Conservation (phyloP, 2,888 invertebrate species). For the Zhuqinia jingwanae region DNA sequence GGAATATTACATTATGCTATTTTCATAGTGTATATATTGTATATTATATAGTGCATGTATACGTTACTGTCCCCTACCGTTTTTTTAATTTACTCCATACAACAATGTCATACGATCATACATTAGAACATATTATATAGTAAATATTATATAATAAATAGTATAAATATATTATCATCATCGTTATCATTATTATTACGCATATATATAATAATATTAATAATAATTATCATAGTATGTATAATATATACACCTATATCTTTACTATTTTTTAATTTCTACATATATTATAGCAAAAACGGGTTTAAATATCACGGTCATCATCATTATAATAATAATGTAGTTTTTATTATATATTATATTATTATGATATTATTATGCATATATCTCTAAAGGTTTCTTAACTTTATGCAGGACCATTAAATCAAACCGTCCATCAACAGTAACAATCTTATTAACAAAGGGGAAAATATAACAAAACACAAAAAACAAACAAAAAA, state of each 20-base stretch:
- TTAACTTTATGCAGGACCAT: conserved; percentile 41
- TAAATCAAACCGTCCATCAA: conserved; percentile 21
- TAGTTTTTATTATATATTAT: conserved; percentile 36
- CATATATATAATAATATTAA: not conserved
- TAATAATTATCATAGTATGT: conserved; percentile 14
- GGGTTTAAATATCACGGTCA: conserved; percentile 72
- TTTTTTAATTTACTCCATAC: conserved; percentile 36
- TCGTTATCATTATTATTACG: conserved; percentile 15
- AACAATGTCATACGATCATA: conserved; percentile 45
- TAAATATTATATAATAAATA: conserved; percentile 62
- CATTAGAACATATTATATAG: conserved; percentile 13
- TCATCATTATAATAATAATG: conserved; percentile 56
- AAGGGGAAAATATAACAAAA: not conserved
- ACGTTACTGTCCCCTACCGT: conserved; percentile 27
- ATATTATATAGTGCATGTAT: conserved; percentile 37
- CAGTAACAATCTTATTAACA: not conserved
- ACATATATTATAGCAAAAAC: conserved; percentile 50
- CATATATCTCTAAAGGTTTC: conserved; percentile 22
- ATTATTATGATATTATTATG: conserved; percentile 1
- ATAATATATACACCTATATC: conserved; percentile 2
- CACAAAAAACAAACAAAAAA: not conserved
- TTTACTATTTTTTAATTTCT: conserved; percentile 48
- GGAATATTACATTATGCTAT: conserved; percentile 34
- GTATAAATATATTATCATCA: conserved; percentile 68
- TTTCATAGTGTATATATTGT: conserved; percentile 16